Conservation (phyloP, 2,888 invertebrate genomes). For the Portevinia maculata region DNA sequence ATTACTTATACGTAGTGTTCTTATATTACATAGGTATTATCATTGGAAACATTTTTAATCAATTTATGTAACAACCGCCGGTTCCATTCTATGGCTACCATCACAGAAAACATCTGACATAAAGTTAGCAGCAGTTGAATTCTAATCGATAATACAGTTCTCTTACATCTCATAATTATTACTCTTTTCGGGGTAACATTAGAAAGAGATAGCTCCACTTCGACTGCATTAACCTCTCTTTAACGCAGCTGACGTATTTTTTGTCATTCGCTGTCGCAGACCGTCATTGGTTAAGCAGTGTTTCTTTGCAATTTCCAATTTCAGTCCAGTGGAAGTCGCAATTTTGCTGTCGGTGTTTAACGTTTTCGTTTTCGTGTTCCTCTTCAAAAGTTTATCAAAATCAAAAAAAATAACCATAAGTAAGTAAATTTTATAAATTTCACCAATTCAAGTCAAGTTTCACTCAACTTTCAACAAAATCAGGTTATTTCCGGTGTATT, state of each 20-base stretch:
- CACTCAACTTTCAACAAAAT: constrained; percentile 1
- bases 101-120: too few relatives aligned
- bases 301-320: constrained; percentile 61
- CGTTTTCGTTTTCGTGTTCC: constrained; percentile 65
- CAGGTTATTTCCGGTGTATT: constrained; percentile 19
- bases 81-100: not conserved
- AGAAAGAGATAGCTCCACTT: constrained; percentile 44
- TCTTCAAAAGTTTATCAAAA: constrained; percentile 51
- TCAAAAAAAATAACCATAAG: constrained; percentile 56
- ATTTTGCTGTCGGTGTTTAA: constrained; percentile 66
- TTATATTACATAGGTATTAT: too few relatives aligned
- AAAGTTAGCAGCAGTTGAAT: constrained; percentile 28
- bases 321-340: constrained; percentile 59
- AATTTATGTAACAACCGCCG: too few relatives aligned
- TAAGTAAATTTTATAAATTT: constrained; percentile 52
- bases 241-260: constrained; percentile 23
- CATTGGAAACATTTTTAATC: too few relatives aligned
- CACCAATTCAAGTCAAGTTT: not conserved
- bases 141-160: constrained; percentile 35
- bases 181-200: not conserved
- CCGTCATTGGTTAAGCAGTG: constrained; percentile 17
- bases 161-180: not conserved
- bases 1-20: too few relatives aligned
- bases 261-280: constrained; percentile 9
- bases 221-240: constrained; percentile 50